Evolutionary conservation across 2,113 vertebrate genomes (phyloP), one percentile per base, ranked within the genome.

Genomic region (Takifugu bimaculatus): DNA sequence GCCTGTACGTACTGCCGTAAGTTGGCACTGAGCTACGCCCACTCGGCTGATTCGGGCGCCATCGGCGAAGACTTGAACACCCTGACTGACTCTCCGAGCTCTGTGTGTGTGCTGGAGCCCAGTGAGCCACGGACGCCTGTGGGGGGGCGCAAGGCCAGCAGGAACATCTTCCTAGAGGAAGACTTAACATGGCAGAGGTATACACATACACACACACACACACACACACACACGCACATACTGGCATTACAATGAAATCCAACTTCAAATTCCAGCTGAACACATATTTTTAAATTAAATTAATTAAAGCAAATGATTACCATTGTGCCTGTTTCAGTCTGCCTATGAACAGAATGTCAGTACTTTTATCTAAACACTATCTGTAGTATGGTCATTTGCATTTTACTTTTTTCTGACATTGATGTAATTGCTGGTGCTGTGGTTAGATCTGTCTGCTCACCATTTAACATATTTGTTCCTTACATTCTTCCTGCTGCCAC

Each of bases 1-100:
- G 96, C 95, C 13, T 99, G 97, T 32, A 98, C 96, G 1, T 99
- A 99, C 80, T 99, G 97, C 76, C 92, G 96, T 50, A 99, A 98
- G 79, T 92, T 99, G 61, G 97, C 96, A 0, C 86, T 99, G 63
- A 99, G 90, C 90, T 99, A 99, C 0, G 93, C 97, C 2, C 95
- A 98, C 87, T 97, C 96, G 4, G 90, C 96, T 10, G 97, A 99
- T 73, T 94, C 95, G 0, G 92, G 93, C 74, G 94, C 92, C 60
- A 94, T 99, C 0, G 95, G 96, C 0, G 97, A 99, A 74, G 97
- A 99, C 69, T 87, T 99, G 68, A 98, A 88, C 6, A 90, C 90
- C 25, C 82, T 98, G 75, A 95, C 97, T 0, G 97, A 99, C 85
- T 94, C 96, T 0, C 82, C 94, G 0, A 92, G 85, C 68, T 94